A percentile compares a stretch with the other conserved stretches of the same genome.
Conservation (phyloP, 2,113 vertebrate genomes). For the Jacana jacana region DNA sequence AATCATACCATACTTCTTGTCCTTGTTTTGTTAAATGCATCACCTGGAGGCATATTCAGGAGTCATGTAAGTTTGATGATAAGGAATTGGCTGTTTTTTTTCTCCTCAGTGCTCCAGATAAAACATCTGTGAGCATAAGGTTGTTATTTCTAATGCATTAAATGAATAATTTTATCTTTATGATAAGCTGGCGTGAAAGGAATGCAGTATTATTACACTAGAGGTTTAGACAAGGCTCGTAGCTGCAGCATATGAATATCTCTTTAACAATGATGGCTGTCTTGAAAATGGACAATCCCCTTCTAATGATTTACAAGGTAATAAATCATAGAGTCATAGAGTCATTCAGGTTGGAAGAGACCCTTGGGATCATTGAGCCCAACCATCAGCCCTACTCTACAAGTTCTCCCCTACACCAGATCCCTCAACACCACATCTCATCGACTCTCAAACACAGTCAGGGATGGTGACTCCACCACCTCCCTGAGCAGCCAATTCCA, state of each 20-base stretch:
- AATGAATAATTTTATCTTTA: not conserved
- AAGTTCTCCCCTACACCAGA: too few relatives aligned
- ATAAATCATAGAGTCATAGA: too few relatives aligned
- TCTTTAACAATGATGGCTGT: not conserved
- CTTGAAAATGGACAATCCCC: not conserved
- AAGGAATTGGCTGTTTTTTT: not conserved
- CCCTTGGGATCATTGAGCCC: too few relatives aligned
- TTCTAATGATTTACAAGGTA: not conserved
- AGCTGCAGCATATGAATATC: not conserved
- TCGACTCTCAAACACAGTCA: too few relatives aligned
- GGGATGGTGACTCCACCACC: too few relatives aligned
- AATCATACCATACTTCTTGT: not conserved
- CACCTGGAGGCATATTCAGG: not conserved
- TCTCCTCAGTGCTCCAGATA: not conserved
- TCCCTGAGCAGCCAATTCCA: too few relatives aligned
- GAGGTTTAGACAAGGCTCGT: not conserved
- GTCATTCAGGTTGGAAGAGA: too few relatives aligned
- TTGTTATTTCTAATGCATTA: not conserved
- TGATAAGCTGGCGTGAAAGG: not conserved
- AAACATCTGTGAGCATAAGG: not conserved
- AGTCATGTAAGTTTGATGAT: not conserved
- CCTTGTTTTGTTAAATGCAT: not conserved
- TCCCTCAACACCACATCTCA: too few relatives aligned
- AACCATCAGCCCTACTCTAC: too few relatives aligned
- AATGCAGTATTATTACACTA: not conserved